These are phyloP conservation scores for Rafetus swinhoei DNA, from an alignment of 2,113 vertebrate species.

Conservation along the genomic window DNA sequence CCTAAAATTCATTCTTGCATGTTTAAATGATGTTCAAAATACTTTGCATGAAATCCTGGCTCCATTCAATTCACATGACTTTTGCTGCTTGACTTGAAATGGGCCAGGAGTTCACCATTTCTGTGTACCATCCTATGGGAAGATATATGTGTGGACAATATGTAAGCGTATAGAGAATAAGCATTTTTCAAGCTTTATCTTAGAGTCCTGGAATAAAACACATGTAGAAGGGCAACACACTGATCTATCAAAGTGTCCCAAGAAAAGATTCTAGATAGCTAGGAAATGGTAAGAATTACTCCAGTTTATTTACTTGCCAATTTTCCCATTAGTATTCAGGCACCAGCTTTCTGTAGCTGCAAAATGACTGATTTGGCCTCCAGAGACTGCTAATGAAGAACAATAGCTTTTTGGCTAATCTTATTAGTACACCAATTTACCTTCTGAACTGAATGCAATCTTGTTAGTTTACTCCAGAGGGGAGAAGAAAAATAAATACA, in stretches of 20 bases:
- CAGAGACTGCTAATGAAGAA: conserved; percentile 47
- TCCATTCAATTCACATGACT: neutral
- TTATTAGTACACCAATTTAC: conserved; percentile 47
- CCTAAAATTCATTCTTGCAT: neutral
- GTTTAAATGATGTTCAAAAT: neutral
- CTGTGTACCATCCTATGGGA: neutral
- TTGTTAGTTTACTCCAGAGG: neutral
- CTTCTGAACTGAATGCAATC: conserved; percentile 39
- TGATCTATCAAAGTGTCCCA: conserved; percentile 41
- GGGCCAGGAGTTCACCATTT: accelerated
- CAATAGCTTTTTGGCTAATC: conserved; percentile 59
- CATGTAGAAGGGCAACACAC: conserved; percentile 18
- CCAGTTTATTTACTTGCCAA: conserved; percentile 58
- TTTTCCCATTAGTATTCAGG: conserved; percentile 59
- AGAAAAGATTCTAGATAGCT: conserved; percentile 38
- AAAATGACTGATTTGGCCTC: conserved; percentile 52
- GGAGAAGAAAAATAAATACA: neutral
- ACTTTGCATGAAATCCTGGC: neutral
- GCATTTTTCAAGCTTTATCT: neutral
- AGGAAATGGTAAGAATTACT: conserved; percentile 50
- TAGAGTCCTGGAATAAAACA: neutral
- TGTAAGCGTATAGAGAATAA: neutral
- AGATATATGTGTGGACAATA: neutral
- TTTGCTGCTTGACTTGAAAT: neutral
- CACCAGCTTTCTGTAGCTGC: conserved; percentile 34